These are phyloP conservation scores for Steinernema carpocapsae DNA, from an alignment of 2,888 invertebrate species.

Conservation along the genomic window DNA sequence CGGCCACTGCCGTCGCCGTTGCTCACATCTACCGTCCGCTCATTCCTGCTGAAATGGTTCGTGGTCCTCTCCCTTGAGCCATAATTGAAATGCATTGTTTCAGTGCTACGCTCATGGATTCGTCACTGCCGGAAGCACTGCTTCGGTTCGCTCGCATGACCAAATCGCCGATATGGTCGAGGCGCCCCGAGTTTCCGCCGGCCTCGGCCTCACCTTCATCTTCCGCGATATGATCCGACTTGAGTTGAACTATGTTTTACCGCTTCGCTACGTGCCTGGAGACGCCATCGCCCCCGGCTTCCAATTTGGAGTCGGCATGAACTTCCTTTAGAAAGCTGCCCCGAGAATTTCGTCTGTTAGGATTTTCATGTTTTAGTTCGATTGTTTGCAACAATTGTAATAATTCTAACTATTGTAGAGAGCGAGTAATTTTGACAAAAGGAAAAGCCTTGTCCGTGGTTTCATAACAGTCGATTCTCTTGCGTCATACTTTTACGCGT, in stretches of 20 bases:
- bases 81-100: conserved; percentile 36
- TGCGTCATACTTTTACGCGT: not conserved
- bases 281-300: conserved; percentile 61
- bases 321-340: conserved; percentile 53
- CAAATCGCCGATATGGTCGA: conserved; percentile 57
- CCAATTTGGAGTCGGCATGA: conserved; percentile 64
- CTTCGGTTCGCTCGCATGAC: conserved; percentile 55
- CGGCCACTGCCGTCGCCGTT: conserved; percentile 85
- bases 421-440: not conserved
- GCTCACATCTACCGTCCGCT: conserved; percentile 87
- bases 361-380: not conserved
- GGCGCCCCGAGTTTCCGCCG: conserved; percentile 77
- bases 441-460: not conserved
- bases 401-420: conserved; percentile 11
- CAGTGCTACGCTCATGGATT: conserved; percentile 85
- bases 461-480: not conserved
- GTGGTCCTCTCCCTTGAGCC: not conserved
- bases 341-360: conserved; percentile 14
- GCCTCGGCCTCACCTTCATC: conserved; percentile 83
- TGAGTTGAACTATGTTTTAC: conserved; percentile 91
- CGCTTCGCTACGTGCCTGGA: conserved; percentile 75
- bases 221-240: conserved; percentile 85
- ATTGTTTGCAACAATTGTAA: not conserved
- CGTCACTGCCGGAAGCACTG: conserved; percentile 74
- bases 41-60: conserved; percentile 72